A percentile compares a stretch with the other conserved stretches of the same genome.
Conservation (phyloP, 2,888 invertebrate genomes). For the Eretmocerus hayati region DNA sequence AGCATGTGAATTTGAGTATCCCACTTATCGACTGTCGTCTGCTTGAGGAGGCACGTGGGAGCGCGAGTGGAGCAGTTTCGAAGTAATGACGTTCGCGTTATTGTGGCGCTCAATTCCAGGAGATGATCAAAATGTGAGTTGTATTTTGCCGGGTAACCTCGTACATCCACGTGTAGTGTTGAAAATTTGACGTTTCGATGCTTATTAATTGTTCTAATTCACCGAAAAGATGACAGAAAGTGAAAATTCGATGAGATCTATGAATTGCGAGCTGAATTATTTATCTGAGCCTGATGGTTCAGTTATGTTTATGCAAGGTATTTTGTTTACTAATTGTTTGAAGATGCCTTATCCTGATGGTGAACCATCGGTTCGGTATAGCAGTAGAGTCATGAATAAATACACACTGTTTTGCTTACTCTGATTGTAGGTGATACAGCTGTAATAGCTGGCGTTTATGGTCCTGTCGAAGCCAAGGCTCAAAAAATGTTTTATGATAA, state of each 20-base stretch:
- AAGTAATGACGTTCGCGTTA: no score
- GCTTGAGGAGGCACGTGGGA: neutral
- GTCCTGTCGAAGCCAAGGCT: constrained; percentile 72
- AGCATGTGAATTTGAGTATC: neutral
- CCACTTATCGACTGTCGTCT: neutral
- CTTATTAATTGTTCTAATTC: neutral
- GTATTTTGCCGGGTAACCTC: no score
- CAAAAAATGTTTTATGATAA: constrained; percentile 71
- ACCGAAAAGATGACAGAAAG: constrained; percentile 24
- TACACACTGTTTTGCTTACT: constrained; percentile 7
- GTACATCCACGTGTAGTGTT: neutral
- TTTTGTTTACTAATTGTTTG: no score
- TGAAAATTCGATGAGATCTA: constrained; percentile 40
- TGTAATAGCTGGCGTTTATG: constrained; percentile 70
- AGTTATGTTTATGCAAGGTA: constrained; percentile 70
- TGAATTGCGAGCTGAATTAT: constrained; percentile 66
- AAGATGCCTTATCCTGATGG: no score
- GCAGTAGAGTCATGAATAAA: no score
- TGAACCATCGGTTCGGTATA: no score
- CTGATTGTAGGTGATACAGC: constrained; percentile 68
- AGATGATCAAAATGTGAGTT: no score
- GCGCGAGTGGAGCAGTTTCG: no score
- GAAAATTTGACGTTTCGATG: neutral
- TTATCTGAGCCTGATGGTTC: constrained; percentile 73
- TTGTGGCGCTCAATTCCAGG: no score